Base-by-base conservation (phyloP, 2,113 vertebrate species). In the Datnioides undecimradiatus region DNA sequence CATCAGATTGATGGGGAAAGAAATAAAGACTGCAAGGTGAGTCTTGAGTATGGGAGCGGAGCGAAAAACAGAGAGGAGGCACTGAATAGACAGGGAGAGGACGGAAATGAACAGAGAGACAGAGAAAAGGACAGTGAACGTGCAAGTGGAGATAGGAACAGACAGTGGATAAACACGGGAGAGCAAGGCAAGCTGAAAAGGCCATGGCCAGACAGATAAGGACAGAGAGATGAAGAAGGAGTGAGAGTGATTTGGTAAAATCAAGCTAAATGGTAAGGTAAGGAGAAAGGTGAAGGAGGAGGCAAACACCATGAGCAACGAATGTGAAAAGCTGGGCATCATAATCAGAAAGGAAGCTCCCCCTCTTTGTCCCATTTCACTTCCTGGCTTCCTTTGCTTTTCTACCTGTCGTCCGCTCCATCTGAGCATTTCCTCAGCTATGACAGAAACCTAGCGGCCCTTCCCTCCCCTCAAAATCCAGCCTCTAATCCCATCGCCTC, bases 1-100 rank as follows among this genome's bases (percentile, higher is more conserved):
- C 87, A 87, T 80, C 62, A 89, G 90, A 90, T 88, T 87, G 81
- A 92, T 83, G 84, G 73, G 62, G 67, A 88, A 79, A 82, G 78
- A 86, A 83, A 82, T 86, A 81, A 82, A 86, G 84, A 90, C n/a
- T n/a, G 77, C 55, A 85, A 80, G 90, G 73, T 78, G 88, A 84
- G 63, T 80, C 79, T 52, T 67, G 51, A 75, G 74, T 65, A 80
- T 69, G 73, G 73, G 55, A 73, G 68, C 19, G 36, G 67, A 64
- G 55, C 58, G 38, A 43, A 54, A 81, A 52, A 49, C n/a, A n/a
- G 63, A 78, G 68, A 72, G 36, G 67, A 76, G 68, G 62, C 62
- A 31, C 1, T 79, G 89, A 86, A 88, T 82, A 83, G 62, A 70
- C 4, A 8, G 31, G 68, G 57, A 60, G 73, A 58, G n/a, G n/a